These are phyloP conservation scores for Apeira syringaria DNA, from an alignment of 2,888 invertebrate species.

Conservation along the genomic window DNA sequence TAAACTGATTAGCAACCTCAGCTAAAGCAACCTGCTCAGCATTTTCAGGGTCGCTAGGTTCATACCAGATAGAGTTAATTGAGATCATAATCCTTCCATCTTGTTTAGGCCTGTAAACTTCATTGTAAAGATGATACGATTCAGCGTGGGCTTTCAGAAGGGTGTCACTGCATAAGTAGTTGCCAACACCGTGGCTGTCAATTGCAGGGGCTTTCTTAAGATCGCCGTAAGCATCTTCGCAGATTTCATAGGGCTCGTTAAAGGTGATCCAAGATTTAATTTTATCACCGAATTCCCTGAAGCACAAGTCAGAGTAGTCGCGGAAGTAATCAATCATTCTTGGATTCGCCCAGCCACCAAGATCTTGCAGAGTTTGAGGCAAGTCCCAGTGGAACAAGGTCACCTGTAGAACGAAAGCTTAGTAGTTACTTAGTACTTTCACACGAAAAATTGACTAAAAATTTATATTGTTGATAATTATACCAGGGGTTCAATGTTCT, in stretches of 20 bases:
- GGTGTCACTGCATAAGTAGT: constrained; percentile 86
- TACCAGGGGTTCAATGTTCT: constrained; percentile 85
- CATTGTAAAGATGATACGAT: constrained; percentile 85
- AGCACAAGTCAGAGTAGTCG: constrained; percentile 82
- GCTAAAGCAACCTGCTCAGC: constrained; percentile 69
- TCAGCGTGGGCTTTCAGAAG: constrained; percentile 87
- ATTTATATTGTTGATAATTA: neutral
- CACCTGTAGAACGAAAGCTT: constrained; percentile 55
- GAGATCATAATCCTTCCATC: constrained; percentile 82
- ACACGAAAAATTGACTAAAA: too few species aligned
- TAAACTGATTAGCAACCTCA: constrained; percentile 78
- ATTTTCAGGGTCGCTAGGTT: constrained; percentile 68
- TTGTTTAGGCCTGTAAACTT: constrained; percentile 81
- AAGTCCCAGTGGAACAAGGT: constrained; percentile 88
- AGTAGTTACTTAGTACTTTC: too few species aligned
- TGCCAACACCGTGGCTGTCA: constrained; percentile 81
- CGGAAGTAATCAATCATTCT: constrained; percentile 79
- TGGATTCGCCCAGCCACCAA: constrained; percentile 82
- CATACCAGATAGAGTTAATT: constrained; percentile 81
- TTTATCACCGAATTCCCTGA: constrained; percentile 79
- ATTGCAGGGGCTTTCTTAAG: constrained; percentile 79
- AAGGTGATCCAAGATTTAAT: constrained; percentile 88
- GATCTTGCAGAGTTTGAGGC: constrained; percentile 83
- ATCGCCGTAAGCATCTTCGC: constrained; percentile 80
- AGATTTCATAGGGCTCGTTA: constrained; percentile 86